Evolutionary conservation across 1,140 invertebrate genomes (phyloP).

Genomic region (Apis dorsata): DNA sequence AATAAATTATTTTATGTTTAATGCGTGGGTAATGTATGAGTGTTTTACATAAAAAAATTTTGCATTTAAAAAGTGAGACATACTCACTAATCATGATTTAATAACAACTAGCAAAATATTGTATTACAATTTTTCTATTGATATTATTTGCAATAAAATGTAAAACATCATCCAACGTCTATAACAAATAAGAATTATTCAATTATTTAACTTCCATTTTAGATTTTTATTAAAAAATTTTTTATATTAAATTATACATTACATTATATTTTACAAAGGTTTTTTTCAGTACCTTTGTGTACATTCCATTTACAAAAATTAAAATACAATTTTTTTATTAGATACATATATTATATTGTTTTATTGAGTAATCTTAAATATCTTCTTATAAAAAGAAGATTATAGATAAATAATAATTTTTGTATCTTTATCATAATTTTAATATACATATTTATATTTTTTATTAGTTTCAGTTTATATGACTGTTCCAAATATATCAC

Average conservation of each 20-base stretch:
- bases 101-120: constrained; percentile 3
- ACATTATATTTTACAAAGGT: not conserved
- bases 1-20: constrained; percentile 62
- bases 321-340: constrained; percentile 26
- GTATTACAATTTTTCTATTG: constrained; percentile 33
- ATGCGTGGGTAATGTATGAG: constrained; percentile 54
- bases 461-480: not conserved
- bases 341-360: not conserved
- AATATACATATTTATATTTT: not conserved
- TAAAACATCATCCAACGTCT: not conserved
- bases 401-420: constrained; percentile 9
- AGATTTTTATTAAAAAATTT: constrained; percentile 19
- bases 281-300: not conserved
- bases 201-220: not conserved
- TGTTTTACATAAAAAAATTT: constrained; percentile 56
- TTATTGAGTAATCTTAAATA: not conserved
- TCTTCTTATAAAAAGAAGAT: not conserved
- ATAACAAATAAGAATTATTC: constrained; percentile 5
- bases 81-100: constrained; percentile 10
- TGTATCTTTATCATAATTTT: not conserved
- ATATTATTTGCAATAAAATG: constrained; percentile 32
- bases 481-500: not conserved
- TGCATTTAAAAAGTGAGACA: constrained; percentile 42
- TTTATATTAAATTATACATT: constrained; percentile 24
- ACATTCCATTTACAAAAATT: constrained; percentile 13